Evolutionary conservation across 2,797 vertebrate species (phyloP), one percentile per base, ranked within the genome.

Genomic region (Pelobates cultripes): DNA sequence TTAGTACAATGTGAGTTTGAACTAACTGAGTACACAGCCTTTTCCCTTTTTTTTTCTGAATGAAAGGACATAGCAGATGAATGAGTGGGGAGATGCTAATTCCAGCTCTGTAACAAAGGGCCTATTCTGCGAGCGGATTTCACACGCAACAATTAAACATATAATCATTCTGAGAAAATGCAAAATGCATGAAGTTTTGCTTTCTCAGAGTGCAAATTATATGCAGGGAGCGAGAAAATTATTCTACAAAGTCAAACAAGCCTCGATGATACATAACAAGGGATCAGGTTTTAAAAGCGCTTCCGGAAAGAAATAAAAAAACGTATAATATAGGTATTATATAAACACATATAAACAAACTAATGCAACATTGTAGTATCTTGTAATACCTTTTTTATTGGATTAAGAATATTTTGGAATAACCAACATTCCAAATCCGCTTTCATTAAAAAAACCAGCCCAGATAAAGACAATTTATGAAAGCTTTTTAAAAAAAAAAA

Each of bases 111-210:
- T 84, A 84, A 84, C 82, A 84, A 84, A 84, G 77, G 71, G 77
- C 57, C 77, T 77, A 80, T 84, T 84, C 82, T 72, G 57, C 60
- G 13, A 84, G 82, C 77, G 82, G 77, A 76, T 84, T 84, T 84
- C 82, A 84, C 82, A 84, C 82, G 72, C 82, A 84, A 84, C 82
- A 84, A 84, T 84, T 84, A 84, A 84, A 84, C 82, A 80, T 84
- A 84, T 79, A 84, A 84, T 84, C 77, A 84, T 84, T 84, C 82
- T 79, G 72, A 84, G 82, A 84, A 84, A 84, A 84, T 84, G 82
- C 82, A 79, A 84, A 84, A 84, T 84, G 82, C 82, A 84, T 79
- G 82, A 84, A 84, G 82, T 84, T 84, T 84, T 79, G 82, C 85
- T 83, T 83, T 81, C 71, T 84, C 80, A 55, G 80, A 82, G 84